A percentile compares a stretch with the other conserved stretches of the same genome.
These are phyloP conservation scores for Alligator mississippiensis DNA, from an alignment of 2,113 vertebrate species.

Conservation along the genomic window DNA sequence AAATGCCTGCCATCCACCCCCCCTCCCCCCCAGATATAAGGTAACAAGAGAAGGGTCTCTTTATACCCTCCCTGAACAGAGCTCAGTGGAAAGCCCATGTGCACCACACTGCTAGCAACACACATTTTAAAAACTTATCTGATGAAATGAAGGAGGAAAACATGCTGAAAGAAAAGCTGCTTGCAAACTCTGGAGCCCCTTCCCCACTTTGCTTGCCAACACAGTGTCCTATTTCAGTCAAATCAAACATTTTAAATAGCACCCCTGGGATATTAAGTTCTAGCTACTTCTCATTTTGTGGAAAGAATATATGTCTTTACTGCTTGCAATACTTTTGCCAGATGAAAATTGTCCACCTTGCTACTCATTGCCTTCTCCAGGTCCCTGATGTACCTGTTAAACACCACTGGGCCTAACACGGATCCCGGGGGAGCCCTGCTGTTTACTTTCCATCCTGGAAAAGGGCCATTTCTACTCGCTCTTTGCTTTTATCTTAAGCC, in stretches of 20 bases:
- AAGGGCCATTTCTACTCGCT: no score
- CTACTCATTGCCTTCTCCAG: no score
- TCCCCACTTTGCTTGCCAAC: background rate
- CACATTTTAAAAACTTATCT: background rate
- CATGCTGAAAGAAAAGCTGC: background rate
- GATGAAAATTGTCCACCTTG: no score
- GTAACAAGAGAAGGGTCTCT: background rate
- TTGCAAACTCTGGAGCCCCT: background rate
- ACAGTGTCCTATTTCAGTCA: background rate
- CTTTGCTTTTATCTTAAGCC: no score
- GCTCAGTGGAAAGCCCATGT: background rate
- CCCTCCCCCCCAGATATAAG: background rate
- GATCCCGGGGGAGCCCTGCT: no score
- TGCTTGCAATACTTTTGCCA: no score
- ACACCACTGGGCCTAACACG: no score
- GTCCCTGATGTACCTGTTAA: no score
- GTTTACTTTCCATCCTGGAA: no score
- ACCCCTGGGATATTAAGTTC: accelerated
- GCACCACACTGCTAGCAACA: no score
- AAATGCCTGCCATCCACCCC: background rate
- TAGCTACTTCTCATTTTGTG: accelerated
- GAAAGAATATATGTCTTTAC: background rate
- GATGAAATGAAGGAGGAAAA: background rate
- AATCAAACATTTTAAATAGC: background rate
- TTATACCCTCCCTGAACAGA: background rate